Percentiles rank a stretch among this genome's conserved stretches.
phyloP scores from a whole-genome alignment of 2,888 invertebrate genomes.

The Phyto melanocephala region DNA sequence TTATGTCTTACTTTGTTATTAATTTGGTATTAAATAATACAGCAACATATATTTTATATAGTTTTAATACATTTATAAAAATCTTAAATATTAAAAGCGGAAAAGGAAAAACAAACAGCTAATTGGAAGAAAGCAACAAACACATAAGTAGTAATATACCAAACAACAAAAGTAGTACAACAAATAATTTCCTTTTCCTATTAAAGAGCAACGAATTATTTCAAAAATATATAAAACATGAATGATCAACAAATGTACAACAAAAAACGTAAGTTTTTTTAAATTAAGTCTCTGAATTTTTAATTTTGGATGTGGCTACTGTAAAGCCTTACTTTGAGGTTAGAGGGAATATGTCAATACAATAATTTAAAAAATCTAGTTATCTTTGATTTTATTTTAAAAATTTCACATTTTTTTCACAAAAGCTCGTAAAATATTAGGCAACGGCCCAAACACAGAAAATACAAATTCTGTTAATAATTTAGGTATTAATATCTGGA shows the following conservation, averaged over 20 bases:
- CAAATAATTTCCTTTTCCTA: slow-evolving; percentile 59
- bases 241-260: slow-evolving; percentile 29
- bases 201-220: slow-evolving; percentile 5
- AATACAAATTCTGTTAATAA: neutral
- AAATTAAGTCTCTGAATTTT: neutral
- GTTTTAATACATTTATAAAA: neutral
- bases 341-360: slow-evolving; percentile 1
- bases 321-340: slow-evolving; percentile 16
- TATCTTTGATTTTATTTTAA: slow-evolving; percentile 30
- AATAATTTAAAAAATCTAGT: slow-evolving; percentile 24
- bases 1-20: neutral
- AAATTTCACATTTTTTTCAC: slow-evolving; percentile 36
- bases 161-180: slow-evolving; percentile 31
- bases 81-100: slow-evolving; percentile 13
- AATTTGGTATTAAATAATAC: slow-evolving; percentile 7
- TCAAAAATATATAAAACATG: slow-evolving; percentile 22
- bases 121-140: slow-evolving; percentile 55
- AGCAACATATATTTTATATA: slow-evolving; percentile 42
- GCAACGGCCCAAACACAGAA: slow-evolving; percentile 50
- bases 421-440: slow-evolving; percentile 71
- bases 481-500: neutral
- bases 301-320: neutral
- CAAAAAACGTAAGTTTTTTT: slow-evolving; percentile 52
- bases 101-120: slow-evolving; percentile 40
- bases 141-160: neutral